phyloP scores from a whole-genome alignment of 2,113 vertebrate genomes.

The Fregata magnificens region DNA sequence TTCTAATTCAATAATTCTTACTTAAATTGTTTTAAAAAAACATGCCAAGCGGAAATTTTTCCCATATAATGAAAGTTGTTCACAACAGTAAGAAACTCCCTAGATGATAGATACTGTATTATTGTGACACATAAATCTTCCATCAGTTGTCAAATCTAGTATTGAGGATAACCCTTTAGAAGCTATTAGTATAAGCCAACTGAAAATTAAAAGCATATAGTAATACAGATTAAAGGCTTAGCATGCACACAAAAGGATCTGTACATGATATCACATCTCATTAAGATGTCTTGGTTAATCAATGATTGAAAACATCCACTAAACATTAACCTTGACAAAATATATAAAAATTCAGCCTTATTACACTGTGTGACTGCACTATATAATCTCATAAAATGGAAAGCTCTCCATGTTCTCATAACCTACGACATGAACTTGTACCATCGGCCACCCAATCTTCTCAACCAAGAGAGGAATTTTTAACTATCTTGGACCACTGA shows the following conservation, averaged over 20 bases:
- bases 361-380: not conserved
- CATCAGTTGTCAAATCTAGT: not conserved
- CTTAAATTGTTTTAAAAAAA: not conserved
- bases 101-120: not conserved
- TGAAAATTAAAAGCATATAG: conserved; percentile 21
- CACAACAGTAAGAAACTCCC: not conserved
- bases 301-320: not conserved
- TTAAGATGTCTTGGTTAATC: not conserved
- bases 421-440: not conserved
- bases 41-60: not conserved
- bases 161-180: not conserved
- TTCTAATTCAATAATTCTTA: not conserved
- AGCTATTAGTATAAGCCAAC: not conserved
- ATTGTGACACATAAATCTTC: not conserved
- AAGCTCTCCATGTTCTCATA: not conserved
- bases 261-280: not conserved
- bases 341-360: not conserved
- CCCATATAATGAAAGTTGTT: not conserved
- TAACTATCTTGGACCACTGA: not conserved
- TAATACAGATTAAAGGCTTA: conserved; percentile 14
- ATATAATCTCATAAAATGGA: not conserved
- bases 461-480: not conserved
- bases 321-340: not conserved
- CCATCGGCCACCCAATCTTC: not conserved
- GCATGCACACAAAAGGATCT: not conserved